Conservation (phyloP, 1,140 invertebrate genomes). For the Zelostemma sp. region DNA sequence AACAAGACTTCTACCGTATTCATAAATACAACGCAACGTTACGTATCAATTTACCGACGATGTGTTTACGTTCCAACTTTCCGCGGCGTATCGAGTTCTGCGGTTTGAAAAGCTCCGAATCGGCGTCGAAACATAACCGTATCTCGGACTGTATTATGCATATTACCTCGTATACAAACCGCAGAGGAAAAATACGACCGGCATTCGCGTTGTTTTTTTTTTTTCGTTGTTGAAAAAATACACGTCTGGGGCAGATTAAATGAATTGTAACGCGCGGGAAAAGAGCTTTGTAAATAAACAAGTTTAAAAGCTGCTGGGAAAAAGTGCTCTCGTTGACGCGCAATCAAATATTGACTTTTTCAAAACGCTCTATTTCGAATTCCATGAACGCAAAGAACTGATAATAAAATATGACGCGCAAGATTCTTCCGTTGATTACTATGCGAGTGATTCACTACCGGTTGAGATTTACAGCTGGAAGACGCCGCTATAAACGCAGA, state of each 20-base stretch:
- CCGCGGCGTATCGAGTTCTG: constrained; percentile 37
- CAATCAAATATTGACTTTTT: no score
- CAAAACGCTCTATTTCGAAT: no score
- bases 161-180: constrained; percentile 17
- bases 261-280: background rate
- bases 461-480: constrained; percentile 40
- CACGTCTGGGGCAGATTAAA: background rate
- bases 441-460: constrained; percentile 44
- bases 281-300: no score
- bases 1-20: constrained; percentile 11
- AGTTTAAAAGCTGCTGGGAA: no score
- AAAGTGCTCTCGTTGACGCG: no score
- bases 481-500: constrained; percentile 46
- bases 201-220: background rate
- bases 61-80: constrained; percentile 14
- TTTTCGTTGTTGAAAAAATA: background rate
- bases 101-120: constrained; percentile 23
- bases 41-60: constrained; percentile 32
- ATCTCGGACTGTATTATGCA: constrained; percentile 18
- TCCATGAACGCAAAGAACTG: constrained; percentile 10
- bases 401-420: constrained; percentile 37
- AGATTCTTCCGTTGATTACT: constrained; percentile 41
- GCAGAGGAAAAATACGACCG: constrained; percentile 16
- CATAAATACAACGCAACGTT: constrained; percentile 2
- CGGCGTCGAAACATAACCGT: constrained; percentile 2